Evolutionary conservation across 1,140 invertebrate genomes (phyloP).

Genomic region (Heterodera schachtii): DNA sequence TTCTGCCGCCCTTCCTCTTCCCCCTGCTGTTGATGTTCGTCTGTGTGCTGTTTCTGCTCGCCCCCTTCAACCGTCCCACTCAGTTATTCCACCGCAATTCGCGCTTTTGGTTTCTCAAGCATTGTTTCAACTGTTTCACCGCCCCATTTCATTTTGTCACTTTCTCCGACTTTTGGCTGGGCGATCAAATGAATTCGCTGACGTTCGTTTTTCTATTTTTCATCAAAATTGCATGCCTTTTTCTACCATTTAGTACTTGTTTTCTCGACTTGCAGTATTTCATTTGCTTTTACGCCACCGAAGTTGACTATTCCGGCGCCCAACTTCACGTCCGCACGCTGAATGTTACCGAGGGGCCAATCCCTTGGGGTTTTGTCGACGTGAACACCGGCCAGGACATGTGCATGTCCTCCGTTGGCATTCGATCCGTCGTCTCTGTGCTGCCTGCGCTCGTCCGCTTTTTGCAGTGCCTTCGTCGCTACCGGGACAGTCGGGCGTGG

Average conservation of each 20-base stretch:
- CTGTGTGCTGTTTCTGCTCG: slow-evolving; percentile 85
- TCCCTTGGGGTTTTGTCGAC: slow-evolving; percentile 62
- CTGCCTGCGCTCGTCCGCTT: slow-evolving; percentile 96
- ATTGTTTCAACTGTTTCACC: slow-evolving; percentile 70
- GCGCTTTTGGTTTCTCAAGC: slow-evolving; percentile 72
- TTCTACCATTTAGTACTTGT: slow-evolving; percentile 70
- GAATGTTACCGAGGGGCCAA: slow-evolving; percentile 54
- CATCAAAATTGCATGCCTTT: background rate
- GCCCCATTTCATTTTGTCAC: slow-evolving; percentile 92
- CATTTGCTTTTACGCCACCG: slow-evolving; percentile 71
- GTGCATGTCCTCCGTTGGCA: slow-evolving; percentile 66
- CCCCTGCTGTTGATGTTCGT: slow-evolving; percentile 82
- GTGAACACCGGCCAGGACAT: slow-evolving; percentile 62
- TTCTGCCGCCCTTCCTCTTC: slow-evolving; percentile 86
- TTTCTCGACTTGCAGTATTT: slow-evolving; percentile 93
- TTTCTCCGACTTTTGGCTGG: slow-evolving; percentile 99
- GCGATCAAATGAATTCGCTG: slow-evolving; percentile 94
- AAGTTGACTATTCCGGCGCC: slow-evolving; percentile 65
- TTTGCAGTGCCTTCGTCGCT: slow-evolving; percentile 92
- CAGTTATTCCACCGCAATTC: slow-evolving; percentile 89
- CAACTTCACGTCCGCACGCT: slow-evolving; percentile 52
- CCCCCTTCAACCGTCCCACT: slow-evolving; percentile 73
- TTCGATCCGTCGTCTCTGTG: slow-evolving; percentile 80
- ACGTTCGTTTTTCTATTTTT: slow-evolving; percentile 64
- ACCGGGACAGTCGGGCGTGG: slow-evolving; percentile 75